A percentile compares a stretch with the other conserved stretches of the same genome.
These are phyloP conservation scores for Bradypodion ventrale DNA, from an alignment of 2,797 vertebrate genomes.

Conservation along the genomic window DNA sequence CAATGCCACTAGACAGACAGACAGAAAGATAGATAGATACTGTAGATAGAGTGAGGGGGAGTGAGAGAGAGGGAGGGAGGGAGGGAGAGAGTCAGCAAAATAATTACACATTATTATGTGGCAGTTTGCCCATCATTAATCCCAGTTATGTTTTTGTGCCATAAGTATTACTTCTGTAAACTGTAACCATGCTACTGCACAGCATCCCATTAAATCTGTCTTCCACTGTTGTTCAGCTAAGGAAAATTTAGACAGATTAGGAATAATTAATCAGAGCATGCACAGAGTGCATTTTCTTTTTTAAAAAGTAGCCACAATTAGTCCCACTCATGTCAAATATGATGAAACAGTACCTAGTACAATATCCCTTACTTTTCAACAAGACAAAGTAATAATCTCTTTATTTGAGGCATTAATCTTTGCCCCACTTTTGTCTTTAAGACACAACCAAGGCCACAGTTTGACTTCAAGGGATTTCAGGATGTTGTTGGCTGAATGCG, in stretches of 20 bases:
- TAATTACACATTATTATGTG: not conserved
- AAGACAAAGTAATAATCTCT: not conserved
- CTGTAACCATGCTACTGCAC: not conserved
- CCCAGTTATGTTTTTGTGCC: not conserved
- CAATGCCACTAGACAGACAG: not conserved
- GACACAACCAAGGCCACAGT: not conserved
- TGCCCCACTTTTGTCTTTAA: not conserved
- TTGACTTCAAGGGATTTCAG: not conserved
- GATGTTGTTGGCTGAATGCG: conserved; percentile 7
- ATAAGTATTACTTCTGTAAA: not conserved
- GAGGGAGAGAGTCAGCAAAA: not conserved
- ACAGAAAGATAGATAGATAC: not conserved
- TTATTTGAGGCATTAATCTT: not conserved
- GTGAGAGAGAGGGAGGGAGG: too few relatives aligned
- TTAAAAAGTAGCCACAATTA: not conserved
- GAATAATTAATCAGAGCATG: not conserved
- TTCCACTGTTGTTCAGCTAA: not conserved
- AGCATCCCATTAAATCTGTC: not conserved
- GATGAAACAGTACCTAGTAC: not conserved
- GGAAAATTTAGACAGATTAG: not conserved
- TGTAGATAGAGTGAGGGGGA: too few relatives aligned
- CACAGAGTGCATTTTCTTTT: not conserved
- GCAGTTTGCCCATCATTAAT: not conserved
- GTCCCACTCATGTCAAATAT: not conserved
- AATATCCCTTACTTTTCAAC: not conserved